These are phyloP conservation scores for Erebia ligea DNA, from an alignment of 2,888 invertebrate genomes.

Conservation along the genomic window DNA sequence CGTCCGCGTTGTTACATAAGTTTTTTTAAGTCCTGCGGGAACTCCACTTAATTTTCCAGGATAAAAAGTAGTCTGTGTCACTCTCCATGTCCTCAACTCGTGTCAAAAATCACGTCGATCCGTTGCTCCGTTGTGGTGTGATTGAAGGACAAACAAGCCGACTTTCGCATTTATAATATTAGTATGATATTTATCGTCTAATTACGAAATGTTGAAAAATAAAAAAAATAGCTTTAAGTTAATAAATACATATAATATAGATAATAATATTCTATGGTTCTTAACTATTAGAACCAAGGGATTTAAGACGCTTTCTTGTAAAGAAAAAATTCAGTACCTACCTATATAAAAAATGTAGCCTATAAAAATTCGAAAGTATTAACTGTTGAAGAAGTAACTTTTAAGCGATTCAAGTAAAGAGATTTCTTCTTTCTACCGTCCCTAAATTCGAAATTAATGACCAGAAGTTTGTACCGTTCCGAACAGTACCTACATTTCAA, in stretches of 20 bases:
- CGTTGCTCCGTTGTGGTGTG: too few relatives aligned
- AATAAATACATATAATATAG: neutral
- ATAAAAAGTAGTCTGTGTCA: too few relatives aligned
- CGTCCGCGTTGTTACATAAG: too few relatives aligned
- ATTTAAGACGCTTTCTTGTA: neutral
- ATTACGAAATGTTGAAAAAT: too few relatives aligned
- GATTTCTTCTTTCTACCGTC: conserved; percentile 32
- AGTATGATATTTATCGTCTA: too few relatives aligned
- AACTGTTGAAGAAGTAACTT: conserved; percentile 31
- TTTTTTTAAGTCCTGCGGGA: too few relatives aligned
- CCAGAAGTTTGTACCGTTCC: conserved; percentile 39
- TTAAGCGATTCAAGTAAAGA: conserved; percentile 33
- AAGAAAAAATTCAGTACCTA: neutral
- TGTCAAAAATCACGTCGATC: too few relatives aligned
- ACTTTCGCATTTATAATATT: too few relatives aligned
- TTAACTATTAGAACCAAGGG: neutral
- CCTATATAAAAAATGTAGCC: neutral
- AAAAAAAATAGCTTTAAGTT: too few relatives aligned
- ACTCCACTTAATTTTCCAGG: too few relatives aligned
- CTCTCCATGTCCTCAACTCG: too few relatives aligned
- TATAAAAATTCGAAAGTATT: conserved; percentile 8
- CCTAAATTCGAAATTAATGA: conserved; percentile 38
- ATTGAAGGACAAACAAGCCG: too few relatives aligned
- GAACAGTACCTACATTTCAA: conserved; percentile 49
- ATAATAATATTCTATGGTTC: neutral